These are phyloP conservation scores for Pentalonia nigronervosa DNA, from an alignment of 1,140 invertebrate genomes.

Conservation along the genomic window DNA sequence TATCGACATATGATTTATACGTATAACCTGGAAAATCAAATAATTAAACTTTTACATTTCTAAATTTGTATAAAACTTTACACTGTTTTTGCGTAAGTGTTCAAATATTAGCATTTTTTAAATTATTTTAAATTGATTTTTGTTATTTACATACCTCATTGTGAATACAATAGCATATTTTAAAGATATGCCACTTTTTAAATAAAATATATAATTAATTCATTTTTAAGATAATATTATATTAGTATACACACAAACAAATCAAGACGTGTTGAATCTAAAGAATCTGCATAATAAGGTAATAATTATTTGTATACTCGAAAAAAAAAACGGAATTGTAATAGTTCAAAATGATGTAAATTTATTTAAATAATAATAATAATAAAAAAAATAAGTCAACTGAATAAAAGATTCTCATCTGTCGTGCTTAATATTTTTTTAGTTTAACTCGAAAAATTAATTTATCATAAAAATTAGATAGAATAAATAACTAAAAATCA, in stretches of 20 bases:
- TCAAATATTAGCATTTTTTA: neutral
- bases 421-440: neutral
- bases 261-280: neutral
- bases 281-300: neutral
- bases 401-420: neutral
- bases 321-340: neutral
- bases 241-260: neutral
- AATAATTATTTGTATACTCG: neutral
- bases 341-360: neutral
- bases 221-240: neutral
- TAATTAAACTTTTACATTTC: neutral
- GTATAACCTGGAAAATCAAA: neutral
- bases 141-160: neutral
- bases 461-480: neutral
- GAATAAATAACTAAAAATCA: neutral
- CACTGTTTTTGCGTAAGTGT: neutral
- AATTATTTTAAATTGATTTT: neutral
- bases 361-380: conserved; percentile 31
- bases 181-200: neutral
- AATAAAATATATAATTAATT: neutral
- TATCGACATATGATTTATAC: too few relatives aligned
- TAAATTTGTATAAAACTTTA: neutral
- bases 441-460: neutral
- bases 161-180: neutral
- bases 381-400: neutral